Evolutionary conservation across 2,113 vertebrate species (phyloP).

Genomic region (Ceuthmochares aereus): DNA sequence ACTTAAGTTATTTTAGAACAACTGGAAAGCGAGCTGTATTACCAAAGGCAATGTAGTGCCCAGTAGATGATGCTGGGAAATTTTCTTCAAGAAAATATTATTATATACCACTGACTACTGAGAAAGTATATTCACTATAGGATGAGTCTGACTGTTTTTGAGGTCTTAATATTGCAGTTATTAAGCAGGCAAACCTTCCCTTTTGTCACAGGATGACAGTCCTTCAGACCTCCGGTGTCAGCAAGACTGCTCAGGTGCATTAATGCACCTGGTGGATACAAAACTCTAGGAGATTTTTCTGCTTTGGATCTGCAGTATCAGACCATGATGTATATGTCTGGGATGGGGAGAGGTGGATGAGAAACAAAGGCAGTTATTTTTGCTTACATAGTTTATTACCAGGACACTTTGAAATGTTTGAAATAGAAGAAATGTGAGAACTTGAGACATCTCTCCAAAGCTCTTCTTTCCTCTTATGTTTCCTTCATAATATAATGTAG

Average conservation of each 20-base stretch:
- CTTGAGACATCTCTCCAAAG: background rate
- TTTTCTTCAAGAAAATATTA: background rate
- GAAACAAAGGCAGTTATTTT: background rate
- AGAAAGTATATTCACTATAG: background rate
- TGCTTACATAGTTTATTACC: background rate
- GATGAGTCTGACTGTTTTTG: background rate
- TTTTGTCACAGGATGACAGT: background rate
- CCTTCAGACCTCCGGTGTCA: background rate
- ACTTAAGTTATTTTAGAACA: background rate
- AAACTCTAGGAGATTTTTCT: background rate
- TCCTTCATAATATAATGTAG: conserved; percentile 67
- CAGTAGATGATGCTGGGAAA: background rate
- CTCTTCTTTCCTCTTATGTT: background rate
- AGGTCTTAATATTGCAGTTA: background rate
- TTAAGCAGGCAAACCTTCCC: background rate
- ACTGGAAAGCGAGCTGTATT: background rate
- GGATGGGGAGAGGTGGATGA: background rate
- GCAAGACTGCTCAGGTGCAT: background rate
- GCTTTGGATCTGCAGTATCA: background rate
- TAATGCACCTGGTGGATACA: background rate
- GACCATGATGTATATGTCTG: background rate
- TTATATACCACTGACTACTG: background rate
- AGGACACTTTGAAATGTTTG: background rate
- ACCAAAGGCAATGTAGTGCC: background rate
- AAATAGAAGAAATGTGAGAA: background rate